Percentiles rank a stretch among this genome's conserved stretches.
These are phyloP conservation scores for Cichlasoma orientale DNA, from an alignment of 2,797 vertebrate genomes.

Conservation along the genomic window DNA sequence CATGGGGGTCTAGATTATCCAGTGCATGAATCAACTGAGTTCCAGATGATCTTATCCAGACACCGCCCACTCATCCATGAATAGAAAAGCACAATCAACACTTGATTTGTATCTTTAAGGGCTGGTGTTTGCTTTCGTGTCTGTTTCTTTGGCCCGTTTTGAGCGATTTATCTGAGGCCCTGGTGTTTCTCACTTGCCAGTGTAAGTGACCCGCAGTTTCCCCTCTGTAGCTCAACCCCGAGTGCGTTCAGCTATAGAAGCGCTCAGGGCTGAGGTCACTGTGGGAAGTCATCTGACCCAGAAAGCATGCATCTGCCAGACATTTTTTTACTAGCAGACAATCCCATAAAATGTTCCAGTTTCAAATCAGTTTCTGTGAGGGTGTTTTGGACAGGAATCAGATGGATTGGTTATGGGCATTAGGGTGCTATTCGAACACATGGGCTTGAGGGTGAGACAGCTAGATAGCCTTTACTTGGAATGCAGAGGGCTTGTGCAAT, in stretches of 20 bases:
- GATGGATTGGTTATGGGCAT: slow-evolving; percentile 77
- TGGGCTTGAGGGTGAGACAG: slow-evolving; percentile 70
- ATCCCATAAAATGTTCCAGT: slow-evolving; percentile 84
- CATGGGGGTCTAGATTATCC: slow-evolving; percentile 39
- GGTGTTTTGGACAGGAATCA: slow-evolving; percentile 81
- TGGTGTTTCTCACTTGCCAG: slow-evolving; percentile 43
- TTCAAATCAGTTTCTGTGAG: slow-evolving; percentile 85
- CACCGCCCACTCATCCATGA: slow-evolving; percentile 29
- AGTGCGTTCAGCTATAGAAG: slow-evolving; percentile 42
- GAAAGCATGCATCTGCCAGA: slow-evolving; percentile 82
- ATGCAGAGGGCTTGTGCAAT: slow-evolving; percentile 77
- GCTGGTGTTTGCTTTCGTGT: background rate
- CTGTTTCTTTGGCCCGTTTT: slow-evolving; percentile 10
- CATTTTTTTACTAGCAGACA: slow-evolving; percentile 82
- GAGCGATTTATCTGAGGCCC: slow-evolving; percentile 40
- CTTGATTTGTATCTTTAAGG: slow-evolving; percentile 20
- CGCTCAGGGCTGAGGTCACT: slow-evolving; percentile 71
- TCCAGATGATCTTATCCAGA: slow-evolving; percentile 54
- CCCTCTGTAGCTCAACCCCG: slow-evolving; percentile 20
- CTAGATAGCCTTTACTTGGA: slow-evolving; percentile 80
- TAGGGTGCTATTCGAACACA: slow-evolving; percentile 75
- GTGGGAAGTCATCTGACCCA: slow-evolving; percentile 80
- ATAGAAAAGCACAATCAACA: slow-evolving; percentile 29
- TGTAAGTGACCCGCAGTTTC: slow-evolving; percentile 31
- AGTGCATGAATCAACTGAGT: slow-evolving; percentile 31